phyloP scores from a whole-genome alignment of 2,888 invertebrate genomes.

The Eretmocerus hayati region DNA sequence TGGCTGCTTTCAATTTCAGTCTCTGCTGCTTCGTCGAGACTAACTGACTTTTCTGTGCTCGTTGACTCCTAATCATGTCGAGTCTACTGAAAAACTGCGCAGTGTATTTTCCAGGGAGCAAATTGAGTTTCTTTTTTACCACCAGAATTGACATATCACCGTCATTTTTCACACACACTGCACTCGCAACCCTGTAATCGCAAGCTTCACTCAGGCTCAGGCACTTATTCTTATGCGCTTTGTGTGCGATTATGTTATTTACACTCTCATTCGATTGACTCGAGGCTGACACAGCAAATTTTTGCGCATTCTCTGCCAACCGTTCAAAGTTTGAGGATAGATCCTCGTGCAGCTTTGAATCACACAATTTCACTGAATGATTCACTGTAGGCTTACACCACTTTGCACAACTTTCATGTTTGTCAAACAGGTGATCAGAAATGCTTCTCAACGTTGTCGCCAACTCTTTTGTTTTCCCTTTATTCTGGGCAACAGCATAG shows the following conservation, averaged over 20 bases:
- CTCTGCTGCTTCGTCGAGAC: slow-evolving; percentile 10
- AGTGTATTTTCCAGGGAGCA: slow-evolving; percentile 6
- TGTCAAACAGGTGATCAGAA: slow-evolving; percentile 21
- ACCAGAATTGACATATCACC: slow-evolving; percentile 16
- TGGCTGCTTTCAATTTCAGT: slow-evolving; percentile 13
- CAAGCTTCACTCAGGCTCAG: slow-evolving; percentile 12
- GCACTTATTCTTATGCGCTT: slow-evolving; percentile 25
- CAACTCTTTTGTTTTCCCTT: slow-evolving; percentile 7
- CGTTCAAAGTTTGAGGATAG: slow-evolving; percentile 1
- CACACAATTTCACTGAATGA: slow-evolving; percentile 2
- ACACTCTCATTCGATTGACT: slow-evolving; percentile 10
- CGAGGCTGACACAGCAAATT: slow-evolving; percentile 7
- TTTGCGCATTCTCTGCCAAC: slow-evolving; percentile 7
- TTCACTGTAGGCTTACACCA: slow-evolving; percentile 22
- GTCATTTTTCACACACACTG: slow-evolving; percentile 14
- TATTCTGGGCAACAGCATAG: slow-evolving; percentile 23
- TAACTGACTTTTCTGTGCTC: slow-evolving; percentile 9
- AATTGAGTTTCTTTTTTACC: slow-evolving; percentile 4
- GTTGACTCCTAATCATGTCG: slow-evolving; percentile 9
- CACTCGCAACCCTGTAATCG: slow-evolving; percentile 7
- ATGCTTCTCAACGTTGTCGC: slow-evolving; percentile 19
- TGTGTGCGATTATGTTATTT: slow-evolving; percentile 24
- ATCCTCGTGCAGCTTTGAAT: slow-evolving; percentile 1
- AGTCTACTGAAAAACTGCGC: slow-evolving; percentile 1
- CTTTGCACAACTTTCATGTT: slow-evolving; percentile 23